Conservation (phyloP, 2,797 vertebrate genomes). For the Pseudochromis fuscus region DNA sequence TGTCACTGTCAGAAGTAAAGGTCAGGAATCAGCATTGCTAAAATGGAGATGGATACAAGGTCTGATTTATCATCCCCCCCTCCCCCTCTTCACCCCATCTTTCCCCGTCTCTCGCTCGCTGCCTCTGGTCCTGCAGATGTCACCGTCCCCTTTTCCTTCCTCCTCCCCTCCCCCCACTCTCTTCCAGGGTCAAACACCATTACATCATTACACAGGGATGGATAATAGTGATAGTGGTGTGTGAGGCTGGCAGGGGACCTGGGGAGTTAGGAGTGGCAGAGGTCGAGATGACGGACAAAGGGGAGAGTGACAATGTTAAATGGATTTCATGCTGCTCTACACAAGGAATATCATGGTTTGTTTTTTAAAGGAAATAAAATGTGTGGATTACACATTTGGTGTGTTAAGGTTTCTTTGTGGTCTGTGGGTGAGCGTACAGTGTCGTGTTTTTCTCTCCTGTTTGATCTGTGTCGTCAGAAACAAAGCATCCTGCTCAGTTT, state of each 20-base stretch:
- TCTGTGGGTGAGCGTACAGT: conserved; percentile 38
- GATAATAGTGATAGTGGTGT: conserved; percentile 66
- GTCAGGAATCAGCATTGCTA: conserved; percentile 71
- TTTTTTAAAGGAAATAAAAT: conserved; percentile 12
- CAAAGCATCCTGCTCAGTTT: conserved; percentile 68
- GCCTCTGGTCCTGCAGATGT: conserved; percentile 87
- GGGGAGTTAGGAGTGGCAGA: conserved; percentile 26
- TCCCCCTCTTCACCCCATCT: conserved; percentile 58
- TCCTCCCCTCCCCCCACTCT: conserved; percentile 71
- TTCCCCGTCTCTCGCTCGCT: conserved; percentile 68
- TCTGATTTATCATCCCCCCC: conserved; percentile 72
- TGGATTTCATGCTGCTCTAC: conserved; percentile 37
- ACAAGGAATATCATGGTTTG: conserved; percentile 32
- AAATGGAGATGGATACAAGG: conserved; percentile 63
- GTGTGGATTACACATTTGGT: conserved; percentile 21
- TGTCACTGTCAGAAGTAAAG: conserved; percentile 69
- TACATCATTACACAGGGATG: conserved; percentile 78
- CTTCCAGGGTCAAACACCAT: conserved; percentile 83
- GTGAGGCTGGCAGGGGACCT: conserved; percentile 29
- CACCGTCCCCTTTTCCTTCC: conserved; percentile 77
- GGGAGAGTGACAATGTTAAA: conserved; percentile 43
- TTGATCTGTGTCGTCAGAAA: conserved; percentile 75
- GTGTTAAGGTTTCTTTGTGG: conserved; percentile 40
- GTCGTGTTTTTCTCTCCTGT: conserved; percentile 54
- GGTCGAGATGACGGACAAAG: conserved; percentile 59